A percentile compares a stretch with the other conserved stretches of the same genome.
Conservation (phyloP, 2,888 invertebrate species). For the Eutolmus rufibarbis region DNA sequence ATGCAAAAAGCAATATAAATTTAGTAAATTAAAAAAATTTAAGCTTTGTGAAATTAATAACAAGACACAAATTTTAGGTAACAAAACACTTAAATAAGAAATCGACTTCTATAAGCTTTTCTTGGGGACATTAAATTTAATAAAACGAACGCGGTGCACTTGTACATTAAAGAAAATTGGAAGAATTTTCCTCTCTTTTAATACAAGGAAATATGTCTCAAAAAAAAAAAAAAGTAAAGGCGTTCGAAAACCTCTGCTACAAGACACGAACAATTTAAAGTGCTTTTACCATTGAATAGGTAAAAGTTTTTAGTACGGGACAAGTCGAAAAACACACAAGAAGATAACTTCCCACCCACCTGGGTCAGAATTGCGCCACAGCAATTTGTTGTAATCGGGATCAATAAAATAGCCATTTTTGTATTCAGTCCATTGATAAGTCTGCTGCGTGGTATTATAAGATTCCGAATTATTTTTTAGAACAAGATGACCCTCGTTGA, state of each 20-base stretch:
- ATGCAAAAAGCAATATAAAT: neutral
- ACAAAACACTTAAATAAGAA: neutral
- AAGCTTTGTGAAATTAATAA: neutral
- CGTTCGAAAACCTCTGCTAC: neutral
- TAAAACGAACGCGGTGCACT: neutral
- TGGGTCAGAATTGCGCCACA: neutral
- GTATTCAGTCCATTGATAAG: neutral
- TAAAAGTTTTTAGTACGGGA: neutral
- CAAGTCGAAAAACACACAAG: neutral
- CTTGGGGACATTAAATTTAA: neutral
- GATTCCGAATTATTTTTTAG: neutral
- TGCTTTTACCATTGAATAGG: neutral
- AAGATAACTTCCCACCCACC: neutral
- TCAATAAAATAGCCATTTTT: neutral
- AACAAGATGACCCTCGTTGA: neutral
- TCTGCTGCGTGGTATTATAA: neutral
- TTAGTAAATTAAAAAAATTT: neutral
- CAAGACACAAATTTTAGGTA: neutral
- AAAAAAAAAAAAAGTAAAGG: neutral
- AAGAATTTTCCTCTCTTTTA: neutral
- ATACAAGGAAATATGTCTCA: neutral
- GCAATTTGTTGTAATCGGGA: neutral
- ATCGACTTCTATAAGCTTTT: neutral
- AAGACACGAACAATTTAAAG: neutral
- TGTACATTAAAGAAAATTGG: neutral